A percentile compares a stretch with the other conserved stretches of the same genome.
phyloP scores from a whole-genome alignment of 2,113 vertebrate genomes.

The Myrmophylax atrothorax region DNA sequence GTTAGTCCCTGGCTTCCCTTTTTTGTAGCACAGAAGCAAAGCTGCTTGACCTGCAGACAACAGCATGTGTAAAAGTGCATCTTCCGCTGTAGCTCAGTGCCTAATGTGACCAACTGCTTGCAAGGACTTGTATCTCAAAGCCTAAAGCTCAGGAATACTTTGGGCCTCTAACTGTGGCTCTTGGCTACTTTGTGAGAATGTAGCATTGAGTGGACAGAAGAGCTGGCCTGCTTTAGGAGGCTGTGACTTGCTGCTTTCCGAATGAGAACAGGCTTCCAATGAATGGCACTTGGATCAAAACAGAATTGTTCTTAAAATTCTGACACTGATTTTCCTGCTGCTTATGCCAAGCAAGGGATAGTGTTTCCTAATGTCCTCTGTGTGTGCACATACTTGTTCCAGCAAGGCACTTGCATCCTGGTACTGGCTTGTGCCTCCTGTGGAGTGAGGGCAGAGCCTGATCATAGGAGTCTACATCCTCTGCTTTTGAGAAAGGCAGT shows the following conservation, averaged over 20 bases:
- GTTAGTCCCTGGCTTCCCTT: not conserved
- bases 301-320: not conserved
- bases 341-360: not conserved
- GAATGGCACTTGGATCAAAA: not conserved
- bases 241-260: not conserved
- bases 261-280: not conserved
- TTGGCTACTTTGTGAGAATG: not conserved
- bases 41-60: not conserved
- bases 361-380: not conserved
- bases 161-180: not conserved
- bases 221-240: not conserved
- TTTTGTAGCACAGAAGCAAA: not conserved
- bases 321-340: not conserved
- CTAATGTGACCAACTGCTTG: not conserved
- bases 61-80: not conserved
- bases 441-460: not conserved
- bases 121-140: not conserved
- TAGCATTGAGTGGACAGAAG: not conserved
- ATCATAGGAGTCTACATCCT: not conserved
- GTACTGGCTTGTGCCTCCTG: rapidly evolving
- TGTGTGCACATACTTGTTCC: not conserved
- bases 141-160: not conserved
- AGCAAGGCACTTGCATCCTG: not conserved
- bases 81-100: not conserved
- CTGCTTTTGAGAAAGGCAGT: not conserved